These are phyloP conservation scores for Hydropsyche betteni DNA, from an alignment of 2,888 invertebrate genomes.

Conservation along the genomic window DNA sequence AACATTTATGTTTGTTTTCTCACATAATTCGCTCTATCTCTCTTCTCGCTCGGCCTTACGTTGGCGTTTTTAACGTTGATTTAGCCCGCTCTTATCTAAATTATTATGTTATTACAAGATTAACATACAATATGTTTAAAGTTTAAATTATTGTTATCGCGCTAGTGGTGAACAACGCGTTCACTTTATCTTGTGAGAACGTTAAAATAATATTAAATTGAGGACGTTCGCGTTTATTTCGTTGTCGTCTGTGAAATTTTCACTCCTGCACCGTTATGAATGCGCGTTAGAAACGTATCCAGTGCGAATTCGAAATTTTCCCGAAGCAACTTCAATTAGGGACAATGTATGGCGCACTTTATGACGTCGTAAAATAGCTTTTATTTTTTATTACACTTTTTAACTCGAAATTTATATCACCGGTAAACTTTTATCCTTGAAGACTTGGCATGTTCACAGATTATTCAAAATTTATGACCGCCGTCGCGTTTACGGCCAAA, in stretches of 20 bases:
- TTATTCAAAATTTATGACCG: constrained; percentile 18
- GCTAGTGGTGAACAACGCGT: no score
- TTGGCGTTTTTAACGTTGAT: constrained; percentile 7
- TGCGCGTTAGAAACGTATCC: background rate
- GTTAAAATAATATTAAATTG: no score
- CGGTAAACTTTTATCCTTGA: constrained; percentile 27
- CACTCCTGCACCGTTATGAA: background rate
- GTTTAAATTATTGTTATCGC: no score
- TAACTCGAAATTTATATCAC: constrained; percentile 20
- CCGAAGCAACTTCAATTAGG: constrained; percentile 21
- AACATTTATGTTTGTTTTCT: constrained; percentile 22
- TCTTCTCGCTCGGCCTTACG: no score
- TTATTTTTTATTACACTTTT: constrained; percentile 27
- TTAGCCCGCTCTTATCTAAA: constrained; percentile 10
- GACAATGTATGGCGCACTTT: constrained; percentile 23
- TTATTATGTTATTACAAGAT: constrained; percentile 4
- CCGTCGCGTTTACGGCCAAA: constrained; percentile 12
- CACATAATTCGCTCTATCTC: constrained; percentile 3
- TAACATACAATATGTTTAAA: no score
- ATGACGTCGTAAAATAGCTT: constrained; percentile 23
- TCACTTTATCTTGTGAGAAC: no score
- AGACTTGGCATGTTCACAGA: constrained; percentile 28
- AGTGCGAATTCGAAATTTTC: background rate
- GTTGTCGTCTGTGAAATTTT: no score
- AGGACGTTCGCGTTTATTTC: no score